These are phyloP conservation scores for Mesocentrotus franciscanus DNA, from an alignment of 53 echinoderm and acorn worm genomes.

Conservation along the genomic window DNA sequence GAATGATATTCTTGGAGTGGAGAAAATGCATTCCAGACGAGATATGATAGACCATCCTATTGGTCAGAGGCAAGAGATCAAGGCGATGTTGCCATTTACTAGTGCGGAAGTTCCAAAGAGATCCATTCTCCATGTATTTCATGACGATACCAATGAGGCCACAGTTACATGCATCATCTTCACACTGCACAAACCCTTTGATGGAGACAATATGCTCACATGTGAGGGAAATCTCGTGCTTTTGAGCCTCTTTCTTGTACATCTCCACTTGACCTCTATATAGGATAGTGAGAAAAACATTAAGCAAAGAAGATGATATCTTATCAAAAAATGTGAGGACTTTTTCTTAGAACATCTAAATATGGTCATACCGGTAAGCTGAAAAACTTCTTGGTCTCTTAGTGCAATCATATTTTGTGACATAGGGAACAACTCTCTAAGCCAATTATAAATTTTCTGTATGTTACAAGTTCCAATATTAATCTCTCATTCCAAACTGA, in stretches of 20 bases:
- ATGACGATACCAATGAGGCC: constrained; percentile 22
- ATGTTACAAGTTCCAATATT: too few species aligned
- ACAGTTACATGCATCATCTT: background rate
- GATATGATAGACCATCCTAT: constrained; percentile 15
- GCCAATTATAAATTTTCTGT: too few species aligned
- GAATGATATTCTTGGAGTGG: constrained; percentile 10
- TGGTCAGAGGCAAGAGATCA: background rate
- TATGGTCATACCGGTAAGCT: too few species aligned
- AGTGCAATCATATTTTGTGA: too few species aligned
- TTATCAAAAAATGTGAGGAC: background rate
- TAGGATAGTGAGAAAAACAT: background rate
- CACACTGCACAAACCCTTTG: constrained; percentile 11
- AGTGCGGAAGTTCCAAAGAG: constrained; percentile 18
- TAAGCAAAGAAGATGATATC: background rate
- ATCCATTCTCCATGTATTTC: constrained; percentile 1
- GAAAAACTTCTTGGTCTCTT: too few species aligned
- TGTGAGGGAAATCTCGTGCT: background rate
- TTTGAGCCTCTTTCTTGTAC: constrained; percentile 23
- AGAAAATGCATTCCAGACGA: constrained; percentile 31
- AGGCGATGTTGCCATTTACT: background rate
- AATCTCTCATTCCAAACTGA: too few species aligned
- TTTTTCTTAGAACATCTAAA: too few species aligned
- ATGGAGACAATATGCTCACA: background rate
- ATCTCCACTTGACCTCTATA: background rate
- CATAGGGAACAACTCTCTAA: too few species aligned